A percentile compares a stretch with the other conserved stretches of the same genome.
phyloP scores from a whole-genome alignment of 2,113 vertebrate species.

The Athene cunicularia region DNA sequence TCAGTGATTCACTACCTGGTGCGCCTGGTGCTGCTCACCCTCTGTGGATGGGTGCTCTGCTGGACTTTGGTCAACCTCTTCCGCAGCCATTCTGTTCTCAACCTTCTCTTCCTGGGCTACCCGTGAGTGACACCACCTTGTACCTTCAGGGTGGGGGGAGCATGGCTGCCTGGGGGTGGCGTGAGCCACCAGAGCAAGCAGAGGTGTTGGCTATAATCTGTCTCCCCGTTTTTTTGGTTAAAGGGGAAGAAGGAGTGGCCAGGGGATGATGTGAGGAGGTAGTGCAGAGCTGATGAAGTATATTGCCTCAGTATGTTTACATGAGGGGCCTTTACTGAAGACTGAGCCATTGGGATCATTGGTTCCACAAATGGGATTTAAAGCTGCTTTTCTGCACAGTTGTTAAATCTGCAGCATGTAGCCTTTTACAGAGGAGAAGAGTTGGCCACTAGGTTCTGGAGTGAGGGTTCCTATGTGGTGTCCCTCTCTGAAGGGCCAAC shows the following conservation, averaged over 20 bases:
- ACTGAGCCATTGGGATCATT: not conserved
- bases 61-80: constrained; percentile 97
- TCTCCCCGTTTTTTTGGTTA: not conserved
- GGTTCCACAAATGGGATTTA: not conserved
- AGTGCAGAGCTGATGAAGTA: not conserved
- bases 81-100: constrained; percentile 94
- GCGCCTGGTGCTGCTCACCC: constrained; percentile 89
- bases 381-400: not conserved
- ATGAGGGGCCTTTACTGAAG: not conserved
- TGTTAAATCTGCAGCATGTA: not conserved
- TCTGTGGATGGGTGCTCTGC: constrained; percentile 96
- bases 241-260: not conserved
- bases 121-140: constrained; percentile 84
- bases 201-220: not conserved
- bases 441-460: not conserved
- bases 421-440: not conserved
- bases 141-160: not conserved
- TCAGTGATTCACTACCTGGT: constrained; percentile 86
- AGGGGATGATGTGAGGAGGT: not conserved
- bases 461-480: not conserved
- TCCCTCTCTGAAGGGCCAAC: not conserved
- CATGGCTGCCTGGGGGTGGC: not conserved
- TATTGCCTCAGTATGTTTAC: not conserved
- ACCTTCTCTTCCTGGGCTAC: constrained; percentile 97
- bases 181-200: not conserved